Base-by-base conservation (phyloP, 2,888 invertebrate species). In the Caenorhabditis sulstoni region DNA sequence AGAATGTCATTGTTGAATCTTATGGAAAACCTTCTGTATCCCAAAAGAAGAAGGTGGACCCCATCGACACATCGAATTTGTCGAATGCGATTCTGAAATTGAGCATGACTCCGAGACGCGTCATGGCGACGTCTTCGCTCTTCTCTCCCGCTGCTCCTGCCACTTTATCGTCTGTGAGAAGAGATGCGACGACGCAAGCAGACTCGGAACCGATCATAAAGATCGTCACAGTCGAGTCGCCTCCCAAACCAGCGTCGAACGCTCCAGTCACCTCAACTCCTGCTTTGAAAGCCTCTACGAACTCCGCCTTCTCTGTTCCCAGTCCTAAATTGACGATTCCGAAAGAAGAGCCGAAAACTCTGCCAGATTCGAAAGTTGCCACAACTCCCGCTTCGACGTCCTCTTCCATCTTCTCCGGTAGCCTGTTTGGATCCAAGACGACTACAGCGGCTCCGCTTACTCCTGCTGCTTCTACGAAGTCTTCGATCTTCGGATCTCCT, bases 181-280 rank as follows among this genome's bases (percentile, higher is more conserved):
- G 55, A 53, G 79, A 79, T 47, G 79, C 79, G 1, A 44, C 74
- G 14, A 79, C 79, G 3, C 79, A 79, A 53, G 79, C 79, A 0
- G 79, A 79, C 44, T 64, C 64, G 11, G 68, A 74, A 4, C 66
- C 67, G 12, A 47, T 71, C 8, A 44, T 74, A 0, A 53, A 74
- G 44, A 74, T 71, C 1, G 71, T 71, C 0, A 78, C 71, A 11
- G 78, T 78, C 0, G 65, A 68, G n/a, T 57, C 62, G 7, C 71
- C 71, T 18, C 62, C 62, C 14, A 55, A 50, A 44, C 55, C 71
- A 2, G 37, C 57, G 0, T 11, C 37, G 4, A 20, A 50, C 0
- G 55, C 58, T n/a, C 73, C 64, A 16, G 20, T 52, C 4, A n/a
- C n/a, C 4, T 55, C 55, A 14, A 22, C 22, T 3, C 67, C 67